A percentile compares a stretch with the other conserved stretches of the same genome.
phyloP scores from a whole-genome alignment of 2,888 invertebrate species.

The Auanema sp. region DNA sequence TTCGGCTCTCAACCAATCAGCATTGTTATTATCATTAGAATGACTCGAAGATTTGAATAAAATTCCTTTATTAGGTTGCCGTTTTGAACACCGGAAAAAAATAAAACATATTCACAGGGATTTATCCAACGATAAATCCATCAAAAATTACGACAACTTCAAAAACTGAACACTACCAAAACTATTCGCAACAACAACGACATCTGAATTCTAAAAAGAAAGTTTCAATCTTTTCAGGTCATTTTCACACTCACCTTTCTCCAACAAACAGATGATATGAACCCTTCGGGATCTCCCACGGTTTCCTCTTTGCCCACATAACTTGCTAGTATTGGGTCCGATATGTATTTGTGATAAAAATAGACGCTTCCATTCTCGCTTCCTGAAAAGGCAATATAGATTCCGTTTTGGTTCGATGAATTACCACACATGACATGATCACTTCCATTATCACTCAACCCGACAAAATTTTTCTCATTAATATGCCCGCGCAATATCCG shows the following conservation, averaged over 20 bases:
- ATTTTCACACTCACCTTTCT: constrained; percentile 9
- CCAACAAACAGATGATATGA: constrained; percentile 22
- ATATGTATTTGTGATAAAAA: constrained; percentile 85
- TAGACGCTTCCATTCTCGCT: constrained; percentile 91
- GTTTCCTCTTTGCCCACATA: constrained; percentile 8
- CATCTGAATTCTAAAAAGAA: constrained; percentile 12
- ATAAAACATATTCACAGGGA: too few species aligned
- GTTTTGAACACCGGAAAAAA: too few species aligned
- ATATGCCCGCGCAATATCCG: constrained; percentile 82
- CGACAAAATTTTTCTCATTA: constrained; percentile 94
- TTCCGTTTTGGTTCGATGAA: constrained; percentile 23
- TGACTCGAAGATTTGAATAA: too few species aligned
- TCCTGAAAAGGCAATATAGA: constrained; percentile 62
- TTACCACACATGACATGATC: constrained; percentile 86
- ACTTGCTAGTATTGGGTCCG: constrained; percentile 76
- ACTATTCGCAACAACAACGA: constrained; percentile 19
- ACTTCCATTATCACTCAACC: constrained; percentile 81
- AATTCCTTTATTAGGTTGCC: too few species aligned
- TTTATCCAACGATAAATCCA: not conserved
- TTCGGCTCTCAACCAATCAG: too few species aligned
- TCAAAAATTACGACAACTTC: constrained; percentile 4
- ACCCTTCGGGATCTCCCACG: constrained; percentile 13
- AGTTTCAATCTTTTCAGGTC: not conserved
- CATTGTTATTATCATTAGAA: too few species aligned
- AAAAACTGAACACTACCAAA: constrained; percentile 17